Base-by-base conservation (phyloP, 2,113 vertebrate genomes). In the Trinectes maculatus region DNA sequence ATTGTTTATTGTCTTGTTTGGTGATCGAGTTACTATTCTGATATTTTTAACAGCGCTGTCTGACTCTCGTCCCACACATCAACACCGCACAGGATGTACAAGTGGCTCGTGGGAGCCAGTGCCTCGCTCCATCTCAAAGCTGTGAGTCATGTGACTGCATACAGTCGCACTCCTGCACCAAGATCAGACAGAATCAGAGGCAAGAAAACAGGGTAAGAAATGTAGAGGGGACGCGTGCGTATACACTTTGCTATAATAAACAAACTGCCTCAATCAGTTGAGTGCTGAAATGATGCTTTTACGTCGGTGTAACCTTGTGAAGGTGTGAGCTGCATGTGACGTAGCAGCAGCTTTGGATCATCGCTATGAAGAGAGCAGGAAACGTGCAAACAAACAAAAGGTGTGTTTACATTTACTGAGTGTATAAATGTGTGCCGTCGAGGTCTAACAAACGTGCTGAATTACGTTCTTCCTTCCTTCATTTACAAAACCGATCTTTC, bases 41-140 rank as follows among this genome's bases (percentile, higher is more conserved):
- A 53, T 28, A 48, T 48, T 29, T 70, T 18, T 31, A 21, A 56
- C 36, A 46, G 31, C 15, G n/a, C 39, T 24, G 43, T 37, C 39
- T 76, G 56, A 36, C 37, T 33, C 10, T 55, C 44, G 13, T 58
- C 64, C 40, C 47, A 68, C 52, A 33, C 51, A 28, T 40, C 43
- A 18, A 25, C 44, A 34, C 15, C 15, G 61, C 55, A 36, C 34
- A 46, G 7, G 10, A 40, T 25, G 51, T 12, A 42, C 56, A 21
- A 42, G 43, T 29, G 48, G 10, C 21, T 24, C n/a, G 9, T 2
- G 6, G 31, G 43, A 52, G 37, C 18, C 33, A n/a, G 12, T 47
- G n/a, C 31, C 49, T 67, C 29, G 4, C 56, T 62, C 34, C 40
- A 44, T 33, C 22, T 28, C 42, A 24, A 36, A 55, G 25, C n/a